Percentiles rank a stretch among this genome's conserved stretches.
These are phyloP conservation scores for Apodemia duryi DNA, from an alignment of 2,888 invertebrate genomes.

Conservation along the genomic window DNA sequence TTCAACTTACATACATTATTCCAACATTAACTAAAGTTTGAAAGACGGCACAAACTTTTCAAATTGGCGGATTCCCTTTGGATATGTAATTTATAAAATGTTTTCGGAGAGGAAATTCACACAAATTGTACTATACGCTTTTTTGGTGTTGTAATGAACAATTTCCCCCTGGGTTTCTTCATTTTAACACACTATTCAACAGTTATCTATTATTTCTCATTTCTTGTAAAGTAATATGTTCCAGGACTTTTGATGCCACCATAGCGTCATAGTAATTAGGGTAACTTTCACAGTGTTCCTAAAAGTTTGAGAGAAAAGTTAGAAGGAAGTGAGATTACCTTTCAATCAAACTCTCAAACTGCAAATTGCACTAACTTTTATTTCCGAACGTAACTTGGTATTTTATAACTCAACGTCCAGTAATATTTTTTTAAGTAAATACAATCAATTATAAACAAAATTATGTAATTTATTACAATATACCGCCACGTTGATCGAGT, in stretches of 20 bases:
- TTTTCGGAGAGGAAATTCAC: slow-evolving; percentile 87
- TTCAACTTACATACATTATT: background rate
- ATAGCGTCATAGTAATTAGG: slow-evolving; percentile 1
- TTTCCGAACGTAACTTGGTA: no score
- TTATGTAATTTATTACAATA: no score
- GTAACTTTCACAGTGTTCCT: slow-evolving; percentile 3
- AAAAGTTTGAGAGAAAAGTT: background rate
- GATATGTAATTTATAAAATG: slow-evolving; percentile 82
- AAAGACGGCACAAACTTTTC: slow-evolving; percentile 88
- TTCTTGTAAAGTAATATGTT: slow-evolving; percentile 87
- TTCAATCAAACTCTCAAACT: background rate
- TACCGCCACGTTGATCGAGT: no score
- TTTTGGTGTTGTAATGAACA: slow-evolving; percentile 84
- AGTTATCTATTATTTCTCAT: slow-evolving; percentile 66
- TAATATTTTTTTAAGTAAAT: no score
- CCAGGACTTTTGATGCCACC: slow-evolving; percentile 87
- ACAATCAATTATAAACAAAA: no score
- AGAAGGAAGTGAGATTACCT: background rate
- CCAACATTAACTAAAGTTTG: slow-evolving; percentile 1
- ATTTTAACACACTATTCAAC: slow-evolving; percentile 81
- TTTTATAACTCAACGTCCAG: no score
- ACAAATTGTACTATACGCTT: slow-evolving; percentile 81
- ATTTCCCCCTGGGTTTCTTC: slow-evolving; percentile 83
- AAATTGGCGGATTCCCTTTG: slow-evolving; percentile 93
- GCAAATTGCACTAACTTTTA: background rate